These are phyloP conservation scores for Danionella dracula DNA, from an alignment of 2,797 vertebrate genomes.

Conservation along the genomic window DNA sequence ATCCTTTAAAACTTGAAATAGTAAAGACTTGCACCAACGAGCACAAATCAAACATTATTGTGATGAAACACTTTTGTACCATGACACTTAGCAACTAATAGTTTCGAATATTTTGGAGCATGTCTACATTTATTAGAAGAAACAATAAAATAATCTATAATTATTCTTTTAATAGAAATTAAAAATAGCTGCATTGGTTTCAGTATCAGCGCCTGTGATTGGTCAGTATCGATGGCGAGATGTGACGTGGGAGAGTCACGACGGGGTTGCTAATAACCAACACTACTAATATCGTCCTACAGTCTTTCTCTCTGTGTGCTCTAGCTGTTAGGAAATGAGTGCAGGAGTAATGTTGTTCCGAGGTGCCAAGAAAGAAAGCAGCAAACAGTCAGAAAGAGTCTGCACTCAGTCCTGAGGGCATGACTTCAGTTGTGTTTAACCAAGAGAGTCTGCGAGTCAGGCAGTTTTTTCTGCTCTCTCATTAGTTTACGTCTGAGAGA, in stretches of 20 bases:
- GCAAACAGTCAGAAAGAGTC: constrained; percentile 7
- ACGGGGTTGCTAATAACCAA: constrained; percentile 60
- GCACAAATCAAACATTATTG: too few species aligned
- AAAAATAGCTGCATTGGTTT: constrained; percentile 11
- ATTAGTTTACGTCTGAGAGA: constrained; percentile 49
- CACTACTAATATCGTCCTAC: constrained; percentile 54
- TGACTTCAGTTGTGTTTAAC: constrained; percentile 44
- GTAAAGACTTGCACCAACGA: too few species aligned
- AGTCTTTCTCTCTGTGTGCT: not conserved
- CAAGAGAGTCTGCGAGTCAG: too few species aligned
- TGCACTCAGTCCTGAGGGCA: constrained; percentile 51
- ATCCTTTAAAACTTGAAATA: too few species aligned
- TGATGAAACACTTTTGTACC: too few species aligned
- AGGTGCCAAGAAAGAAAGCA: too few species aligned
- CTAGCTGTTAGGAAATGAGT: constrained; percentile 4
- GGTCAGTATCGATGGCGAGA: constrained; percentile 85
- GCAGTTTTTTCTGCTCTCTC: constrained; percentile 49
- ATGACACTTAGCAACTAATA: too few species aligned
- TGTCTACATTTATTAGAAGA: too few species aligned
- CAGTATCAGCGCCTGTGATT: constrained; percentile 65
- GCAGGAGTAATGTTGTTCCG: constrained; percentile 27
- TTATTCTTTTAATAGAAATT: constrained; percentile 9
- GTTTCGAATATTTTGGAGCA: too few species aligned
- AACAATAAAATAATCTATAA: too few species aligned
- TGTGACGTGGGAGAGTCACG: constrained; percentile 81